Percentiles rank a stretch among this genome's conserved stretches.
Conservation (phyloP, 1,140 invertebrate species). For the Apis cerana region DNA sequence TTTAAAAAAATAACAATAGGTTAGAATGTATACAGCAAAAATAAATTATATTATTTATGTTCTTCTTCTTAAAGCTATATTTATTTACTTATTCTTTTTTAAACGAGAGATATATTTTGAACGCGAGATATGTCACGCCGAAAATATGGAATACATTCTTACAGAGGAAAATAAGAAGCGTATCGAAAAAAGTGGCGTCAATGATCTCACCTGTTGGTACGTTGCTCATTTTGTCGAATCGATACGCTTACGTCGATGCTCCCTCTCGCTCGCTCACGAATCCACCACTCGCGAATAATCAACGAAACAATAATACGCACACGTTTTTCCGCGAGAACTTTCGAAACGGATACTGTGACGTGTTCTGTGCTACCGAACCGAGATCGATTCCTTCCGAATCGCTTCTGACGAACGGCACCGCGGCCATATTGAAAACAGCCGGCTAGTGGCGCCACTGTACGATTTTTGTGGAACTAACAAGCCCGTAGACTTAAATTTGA, state of each 20-base stretch:
- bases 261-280: not conserved
- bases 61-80: not conserved
- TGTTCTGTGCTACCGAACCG: constrained; percentile 52
- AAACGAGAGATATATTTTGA: no score
- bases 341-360: constrained; percentile 43
- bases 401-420: constrained; percentile 37
- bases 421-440: constrained; percentile 59
- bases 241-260: not conserved
- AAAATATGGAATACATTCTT: constrained; percentile 12
- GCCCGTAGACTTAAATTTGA: constrained; percentile 13
- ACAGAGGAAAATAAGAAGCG: constrained; percentile 12
- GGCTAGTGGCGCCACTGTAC: not conserved
- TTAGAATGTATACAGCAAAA: constrained; percentile 16
- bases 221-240: constrained; percentile 67
- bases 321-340: constrained; percentile 32
- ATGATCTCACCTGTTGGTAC: constrained; percentile 75
- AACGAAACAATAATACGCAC: constrained; percentile 7
- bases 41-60: no score
- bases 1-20: constrained; percentile 24
- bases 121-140: not conserved
- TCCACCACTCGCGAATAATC: constrained; percentile 22
- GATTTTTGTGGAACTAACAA: not conserved
- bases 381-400: constrained; percentile 67
- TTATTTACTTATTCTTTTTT: not conserved
- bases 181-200: constrained; percentile 35